A percentile compares a stretch with the other conserved stretches of the same genome.
Conservation (phyloP, 2,113 vertebrate species). For the Scalopus aquaticus region DNA sequence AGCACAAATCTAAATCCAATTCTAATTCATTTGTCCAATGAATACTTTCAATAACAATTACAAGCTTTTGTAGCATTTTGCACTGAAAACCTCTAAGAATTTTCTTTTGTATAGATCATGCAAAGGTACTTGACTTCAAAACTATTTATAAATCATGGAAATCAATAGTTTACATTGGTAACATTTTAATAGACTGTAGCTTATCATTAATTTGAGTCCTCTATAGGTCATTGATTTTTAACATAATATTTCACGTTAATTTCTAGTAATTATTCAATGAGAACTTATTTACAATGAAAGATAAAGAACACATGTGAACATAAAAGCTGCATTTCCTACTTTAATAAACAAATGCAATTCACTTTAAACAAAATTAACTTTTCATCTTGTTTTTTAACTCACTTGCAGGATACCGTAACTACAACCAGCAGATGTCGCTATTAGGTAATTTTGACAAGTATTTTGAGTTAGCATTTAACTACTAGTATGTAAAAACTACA, state of each 20-base stretch:
- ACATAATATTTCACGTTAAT: constrained; percentile 27
- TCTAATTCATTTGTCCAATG: neutral
- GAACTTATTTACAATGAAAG: neutral
- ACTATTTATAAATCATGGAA: constrained; percentile 44
- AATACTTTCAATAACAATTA: constrained; percentile 55
- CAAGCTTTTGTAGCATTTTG: constrained; percentile 26
- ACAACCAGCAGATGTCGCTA: constrained; percentile 71
- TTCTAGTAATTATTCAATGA: constrained; percentile 17
- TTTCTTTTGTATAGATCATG: neutral
- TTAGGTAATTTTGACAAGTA: neutral
- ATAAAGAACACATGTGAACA: neutral
- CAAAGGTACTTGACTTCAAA: constrained; percentile 27
- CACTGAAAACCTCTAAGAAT: neutral
- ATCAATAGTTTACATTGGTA: neutral
- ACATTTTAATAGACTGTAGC: neutral
- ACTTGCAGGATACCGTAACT: constrained; percentile 13
- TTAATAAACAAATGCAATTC: constrained; percentile 34
- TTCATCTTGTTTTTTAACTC: constrained; percentile 30
- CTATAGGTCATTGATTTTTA: constrained; percentile 14
- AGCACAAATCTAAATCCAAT: constrained; percentile 28
- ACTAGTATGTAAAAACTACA: neutral
- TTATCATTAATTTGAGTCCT: constrained; percentile 28
- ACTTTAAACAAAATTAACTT: constrained; percentile 32
- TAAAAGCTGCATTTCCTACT: neutral
- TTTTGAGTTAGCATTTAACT: neutral